Base-by-base conservation (phyloP, 2,113 vertebrate genomes). In the Ailuropoda melanoleuca region DNA sequence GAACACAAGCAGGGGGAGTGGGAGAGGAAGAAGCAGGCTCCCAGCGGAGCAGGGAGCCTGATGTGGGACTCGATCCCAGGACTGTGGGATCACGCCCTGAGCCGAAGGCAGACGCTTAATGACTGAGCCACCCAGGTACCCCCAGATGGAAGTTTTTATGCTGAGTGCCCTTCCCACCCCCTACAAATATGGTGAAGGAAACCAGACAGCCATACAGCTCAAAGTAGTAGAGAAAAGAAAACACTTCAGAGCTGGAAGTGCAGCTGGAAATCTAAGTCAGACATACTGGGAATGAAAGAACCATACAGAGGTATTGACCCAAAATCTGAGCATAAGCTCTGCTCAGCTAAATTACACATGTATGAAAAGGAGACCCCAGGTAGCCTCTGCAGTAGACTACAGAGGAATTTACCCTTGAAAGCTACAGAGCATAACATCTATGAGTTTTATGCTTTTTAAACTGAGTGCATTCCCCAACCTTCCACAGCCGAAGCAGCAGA, bases 191-290 rank as follows among this genome's bases (percentile, higher is more conserved):
- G 17, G 13, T 88, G 26, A 96, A 77, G 50, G 39, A 62, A 95
- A 89, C 19, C 60, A 93, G 24, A 19, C 31, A 89, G 64, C 56
- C 56, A 91, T 14, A 62, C 17, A 96, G 66, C 34, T 95, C 88
- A 96, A 89, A 81, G 21, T 29, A 21, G 58, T 60, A 86, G 60
- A 95, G 26, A 90, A 93, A 87, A 95, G 26, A 90, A 93, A 87
- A 87, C 6, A 95, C 39, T 39, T 92, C 18, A 93, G 37, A 23
- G 48, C 11, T 81, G 14, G 43, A 83, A 88, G 24, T 78, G 24
- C 68, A 93, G n/a, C 15, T 31, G 31, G 60, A 96, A 93, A 96
- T 56, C 48, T 94, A 62, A 97, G 93, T 58, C 60, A 86, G 21
- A 88, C 9, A 34, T 43, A 70, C 11, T n/a, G 3, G 6, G 29